Evolutionary conservation across 2,888 invertebrate species (phyloP).

Genomic region (Periphyllus acericola): DNA sequence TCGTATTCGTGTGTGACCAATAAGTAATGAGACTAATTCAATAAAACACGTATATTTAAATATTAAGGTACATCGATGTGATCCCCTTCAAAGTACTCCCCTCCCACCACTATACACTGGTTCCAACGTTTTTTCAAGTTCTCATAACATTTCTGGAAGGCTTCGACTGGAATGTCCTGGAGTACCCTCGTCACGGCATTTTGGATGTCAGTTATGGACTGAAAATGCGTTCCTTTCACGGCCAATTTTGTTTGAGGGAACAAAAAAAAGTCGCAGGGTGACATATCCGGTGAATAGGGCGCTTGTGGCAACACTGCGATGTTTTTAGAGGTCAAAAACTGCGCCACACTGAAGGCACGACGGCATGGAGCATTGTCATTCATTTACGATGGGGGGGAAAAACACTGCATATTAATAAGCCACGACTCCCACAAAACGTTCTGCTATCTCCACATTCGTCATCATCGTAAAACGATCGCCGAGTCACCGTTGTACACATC

Average conservation of each 20-base stretch:
- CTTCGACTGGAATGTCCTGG: conserved; percentile 21
- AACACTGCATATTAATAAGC: too few relatives aligned
- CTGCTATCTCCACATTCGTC: too few relatives aligned
- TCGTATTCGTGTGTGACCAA: too few relatives aligned
- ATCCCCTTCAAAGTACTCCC: conserved; percentile 18
- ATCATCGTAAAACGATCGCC: too few relatives aligned
- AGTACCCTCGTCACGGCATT: conserved; percentile 27
- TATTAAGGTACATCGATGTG: too few relatives aligned
- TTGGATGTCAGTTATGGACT: conserved; percentile 61
- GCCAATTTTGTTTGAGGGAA: conserved; percentile 53
- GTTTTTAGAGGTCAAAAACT: background rate
- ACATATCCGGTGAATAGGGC: conserved; percentile 63
- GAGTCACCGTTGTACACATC: too few relatives aligned
- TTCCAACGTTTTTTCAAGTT: conserved; percentile 33
- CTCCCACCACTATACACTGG: conserved; percentile 2
- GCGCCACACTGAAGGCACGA: background rate
- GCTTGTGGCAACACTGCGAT: background rate
- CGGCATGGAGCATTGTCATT: too few relatives aligned
- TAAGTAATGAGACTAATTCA: too few relatives aligned
- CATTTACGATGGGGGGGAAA: too few relatives aligned
- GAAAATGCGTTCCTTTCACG: conserved; percentile 61
- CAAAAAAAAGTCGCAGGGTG: conserved; percentile 57
- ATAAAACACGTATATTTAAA: too few relatives aligned
- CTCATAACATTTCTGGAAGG: conserved; percentile 31
- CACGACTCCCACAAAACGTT: too few relatives aligned